Percentiles rank a stretch among this genome's conserved stretches.
Conservation (phyloP, 2,888 invertebrate genomes). For the Venusia cambrica region DNA sequence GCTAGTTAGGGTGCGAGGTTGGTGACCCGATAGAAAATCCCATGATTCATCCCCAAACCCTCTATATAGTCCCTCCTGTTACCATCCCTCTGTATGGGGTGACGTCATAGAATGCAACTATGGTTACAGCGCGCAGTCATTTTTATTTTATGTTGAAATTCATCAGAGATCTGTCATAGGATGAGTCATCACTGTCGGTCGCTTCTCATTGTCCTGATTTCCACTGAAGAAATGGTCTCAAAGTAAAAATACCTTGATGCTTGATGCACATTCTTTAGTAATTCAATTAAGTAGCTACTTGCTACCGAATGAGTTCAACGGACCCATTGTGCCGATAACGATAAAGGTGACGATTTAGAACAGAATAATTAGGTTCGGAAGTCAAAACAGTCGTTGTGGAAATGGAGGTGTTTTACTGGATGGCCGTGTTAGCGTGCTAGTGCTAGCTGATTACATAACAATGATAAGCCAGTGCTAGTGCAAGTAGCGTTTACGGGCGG, state of each 20-base stretch:
- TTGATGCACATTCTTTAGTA: constrained; percentile 35
- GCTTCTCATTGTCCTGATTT: constrained; percentile 42
- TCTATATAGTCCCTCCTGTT: constrained; percentile 58
- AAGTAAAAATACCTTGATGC: constrained; percentile 19
- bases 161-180: constrained; percentile 54
- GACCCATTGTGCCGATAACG: constrained; percentile 45
- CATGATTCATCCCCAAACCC: constrained; percentile 77
- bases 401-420: constrained; percentile 1
- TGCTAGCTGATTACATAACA: constrained; percentile 21
- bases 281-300: constrained; percentile 39
- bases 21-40: constrained; percentile 66
- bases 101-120: constrained; percentile 68
- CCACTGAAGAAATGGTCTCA: constrained; percentile 31
- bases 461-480: constrained; percentile 26
- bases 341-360: constrained; percentile 28
- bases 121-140: constrained; percentile 45
- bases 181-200: constrained; percentile 53
- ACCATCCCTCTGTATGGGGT: constrained; percentile 58
- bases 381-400: constrained; percentile 2
- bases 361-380: constrained; percentile 9
- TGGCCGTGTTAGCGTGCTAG: constrained; percentile 9
- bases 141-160: constrained; percentile 49
- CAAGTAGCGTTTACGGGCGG: constrained; percentile 61
- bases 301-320: constrained; percentile 43
- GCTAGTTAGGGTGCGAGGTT: constrained; percentile 58